Conservation (phyloP, 2,888 invertebrate genomes). For the Selenia dentaria region DNA sequence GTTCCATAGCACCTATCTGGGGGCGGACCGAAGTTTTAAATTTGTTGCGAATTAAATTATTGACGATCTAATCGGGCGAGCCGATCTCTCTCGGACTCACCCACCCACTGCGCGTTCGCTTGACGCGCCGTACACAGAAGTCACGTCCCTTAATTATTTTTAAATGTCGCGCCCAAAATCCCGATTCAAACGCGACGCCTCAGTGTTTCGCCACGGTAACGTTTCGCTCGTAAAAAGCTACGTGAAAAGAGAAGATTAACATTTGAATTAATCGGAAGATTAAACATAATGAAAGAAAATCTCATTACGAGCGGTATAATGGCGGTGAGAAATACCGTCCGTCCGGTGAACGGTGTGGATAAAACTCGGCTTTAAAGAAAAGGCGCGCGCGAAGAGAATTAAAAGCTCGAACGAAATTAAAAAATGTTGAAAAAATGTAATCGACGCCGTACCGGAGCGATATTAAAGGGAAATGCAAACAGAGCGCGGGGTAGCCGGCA, state of each 20-base stretch:
- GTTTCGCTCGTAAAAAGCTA: conserved; percentile 70
- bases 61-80: conserved; percentile 75
- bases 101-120: conserved; percentile 36
- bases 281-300: conserved; percentile 85
- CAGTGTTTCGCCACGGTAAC: conserved; percentile 65
- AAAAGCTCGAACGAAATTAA: conserved; percentile 82
- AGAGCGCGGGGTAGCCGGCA: conserved; percentile 43
- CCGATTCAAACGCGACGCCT: conserved; percentile 58
- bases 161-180: conserved; percentile 67
- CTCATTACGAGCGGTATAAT: conserved; percentile 82
- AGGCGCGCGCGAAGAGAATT: conserved; percentile 80
- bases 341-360: conserved; percentile 61
- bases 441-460: conserved; percentile 70
- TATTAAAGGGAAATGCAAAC: conserved; percentile 76
- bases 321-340: conserved; percentile 69
- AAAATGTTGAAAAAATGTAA: conserved; percentile 83
- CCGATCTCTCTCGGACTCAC: conserved; percentile 54
- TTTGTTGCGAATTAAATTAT: conserved; percentile 83
- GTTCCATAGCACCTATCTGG: conserved; percentile 77
- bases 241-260: conserved; percentile 79
- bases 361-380: conserved; percentile 71
- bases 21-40: conserved; percentile 76
- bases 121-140: conserved; percentile 40
- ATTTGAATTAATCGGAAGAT: conserved; percentile 85
- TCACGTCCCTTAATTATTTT: conserved; percentile 80